phyloP scores from a whole-genome alignment of 2,113 vertebrate species.

The human (Homo sapiens) region DNA sequence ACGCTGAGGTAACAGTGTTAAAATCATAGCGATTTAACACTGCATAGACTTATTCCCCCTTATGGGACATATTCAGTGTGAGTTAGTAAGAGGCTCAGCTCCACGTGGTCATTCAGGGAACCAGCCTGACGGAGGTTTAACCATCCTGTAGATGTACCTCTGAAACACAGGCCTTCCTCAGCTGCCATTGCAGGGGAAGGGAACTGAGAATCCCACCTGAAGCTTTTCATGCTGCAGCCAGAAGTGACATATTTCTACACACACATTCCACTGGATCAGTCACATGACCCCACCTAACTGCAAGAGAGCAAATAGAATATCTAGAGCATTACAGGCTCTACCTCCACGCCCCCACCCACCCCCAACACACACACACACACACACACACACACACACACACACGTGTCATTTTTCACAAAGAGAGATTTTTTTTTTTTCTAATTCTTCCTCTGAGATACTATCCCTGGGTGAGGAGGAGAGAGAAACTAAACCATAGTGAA shows the following conservation, averaged over 20 bases:
- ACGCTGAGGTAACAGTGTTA: fast-evolving
- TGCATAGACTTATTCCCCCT: not conserved
- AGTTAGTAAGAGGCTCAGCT: not conserved
- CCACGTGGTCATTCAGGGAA: not conserved
- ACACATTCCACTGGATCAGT: not conserved
- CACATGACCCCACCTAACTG: not conserved
- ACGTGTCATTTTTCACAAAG: not conserved
- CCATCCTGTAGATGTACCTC: not conserved
- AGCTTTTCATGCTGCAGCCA: too few species aligned
- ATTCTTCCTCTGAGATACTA: not conserved
- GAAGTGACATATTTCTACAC: not conserved
- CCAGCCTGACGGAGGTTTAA: not conserved
- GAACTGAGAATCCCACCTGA: not conserved
- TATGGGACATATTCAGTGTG: fast-evolving
- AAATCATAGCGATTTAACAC: too few species aligned
- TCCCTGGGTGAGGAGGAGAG: not conserved
- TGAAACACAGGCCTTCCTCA: not conserved
- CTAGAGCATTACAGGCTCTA: not conserved
- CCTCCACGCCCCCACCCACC: not conserved
- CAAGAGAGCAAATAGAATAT: not conserved
- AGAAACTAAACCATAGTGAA: not conserved
- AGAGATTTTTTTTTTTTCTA: not conserved
- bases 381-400: not conserved
- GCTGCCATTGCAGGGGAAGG: not conserved
- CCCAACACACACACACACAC: not conserved